A percentile compares a stretch with the other conserved stretches of the same genome.
Conservation (phyloP, 2,113 vertebrate genomes). For the Leptodactylus fuscus region DNA sequence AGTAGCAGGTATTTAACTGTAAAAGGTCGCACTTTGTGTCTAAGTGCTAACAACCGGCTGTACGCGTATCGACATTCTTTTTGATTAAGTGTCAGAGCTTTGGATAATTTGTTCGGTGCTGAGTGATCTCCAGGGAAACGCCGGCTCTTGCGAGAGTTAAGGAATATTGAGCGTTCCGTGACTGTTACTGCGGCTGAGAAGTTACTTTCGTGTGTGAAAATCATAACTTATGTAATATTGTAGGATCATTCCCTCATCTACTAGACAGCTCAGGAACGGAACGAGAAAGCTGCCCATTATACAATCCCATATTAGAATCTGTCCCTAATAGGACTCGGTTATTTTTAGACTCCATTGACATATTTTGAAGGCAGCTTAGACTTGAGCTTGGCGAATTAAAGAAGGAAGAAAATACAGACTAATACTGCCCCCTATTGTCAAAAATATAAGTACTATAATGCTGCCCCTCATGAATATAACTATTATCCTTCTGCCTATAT, state of each 20-base stretch:
- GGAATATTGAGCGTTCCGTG: neutral
- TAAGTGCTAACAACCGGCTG: neutral
- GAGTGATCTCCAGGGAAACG: neutral
- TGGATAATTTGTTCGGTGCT: conserved; percentile 8
- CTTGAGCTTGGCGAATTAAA: too few species aligned
- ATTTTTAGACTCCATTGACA: too few species aligned
- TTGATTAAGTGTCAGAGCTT: conserved; percentile 31
- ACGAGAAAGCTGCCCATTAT: too few species aligned
- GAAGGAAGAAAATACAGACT: neutral
- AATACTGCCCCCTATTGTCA: neutral
- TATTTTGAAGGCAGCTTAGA: too few species aligned
- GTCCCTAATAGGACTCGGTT: too few species aligned
- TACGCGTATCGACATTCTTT: neutral
- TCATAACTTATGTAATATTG: neutral
- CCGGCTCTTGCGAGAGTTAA: neutral
- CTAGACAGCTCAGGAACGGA: too few species aligned
- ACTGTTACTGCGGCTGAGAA: neutral
- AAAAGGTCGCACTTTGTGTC: neutral
- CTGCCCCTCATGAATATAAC: conserved; percentile 9
- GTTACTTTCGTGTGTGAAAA: neutral
- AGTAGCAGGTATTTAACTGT: neutral
- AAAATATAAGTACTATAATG: conserved; percentile 12
- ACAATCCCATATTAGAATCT: too few species aligned
- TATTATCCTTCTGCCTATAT: neutral
- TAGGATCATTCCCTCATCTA: neutral